These are phyloP conservation scores for Melikaiella ostensackeni DNA, from an alignment of 2,888 invertebrate species.

Conservation along the genomic window DNA sequence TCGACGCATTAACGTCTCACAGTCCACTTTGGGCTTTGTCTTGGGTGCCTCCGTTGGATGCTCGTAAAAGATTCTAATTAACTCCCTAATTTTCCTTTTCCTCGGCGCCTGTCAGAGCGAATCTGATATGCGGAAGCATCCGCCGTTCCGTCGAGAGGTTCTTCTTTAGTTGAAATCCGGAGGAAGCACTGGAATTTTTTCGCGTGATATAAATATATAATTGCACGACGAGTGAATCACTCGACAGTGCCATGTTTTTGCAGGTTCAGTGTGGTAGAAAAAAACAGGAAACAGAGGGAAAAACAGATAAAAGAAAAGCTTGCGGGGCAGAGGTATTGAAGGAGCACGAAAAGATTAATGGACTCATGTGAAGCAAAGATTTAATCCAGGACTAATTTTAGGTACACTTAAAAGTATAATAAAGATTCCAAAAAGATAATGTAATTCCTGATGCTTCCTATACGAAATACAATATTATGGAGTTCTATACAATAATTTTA, in stretches of 20 bases:
- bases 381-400: no score
- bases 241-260: not conserved
- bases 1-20: not conserved
- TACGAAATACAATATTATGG: no score
- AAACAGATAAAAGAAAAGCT: not conserved
- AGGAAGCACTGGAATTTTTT: slow-evolving; percentile 62
- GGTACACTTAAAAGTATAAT: no score
- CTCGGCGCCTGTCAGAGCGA: slow-evolving; percentile 60
- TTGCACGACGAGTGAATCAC: slow-evolving; percentile 52
- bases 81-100: slow-evolving; percentile 58
- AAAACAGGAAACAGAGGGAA: not conserved
- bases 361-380: no score
- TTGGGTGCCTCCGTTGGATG: not conserved
- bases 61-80: slow-evolving; percentile 55
- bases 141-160: slow-evolving; percentile 55
- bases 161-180: slow-evolving; percentile 53
- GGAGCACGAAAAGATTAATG: not conserved
- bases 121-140: slow-evolving; percentile 66
- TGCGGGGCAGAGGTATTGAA: not conserved
- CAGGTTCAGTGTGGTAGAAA: not conserved
- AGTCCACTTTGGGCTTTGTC: not conserved
- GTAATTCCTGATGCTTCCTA: no score
- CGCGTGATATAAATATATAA: slow-evolving; percentile 70
- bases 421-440: no score
- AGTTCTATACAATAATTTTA: no score